Base-by-base conservation (phyloP, 37 sponge, comb jelly and placozoan species). In the Mnemiopsis leidyi region DNA sequence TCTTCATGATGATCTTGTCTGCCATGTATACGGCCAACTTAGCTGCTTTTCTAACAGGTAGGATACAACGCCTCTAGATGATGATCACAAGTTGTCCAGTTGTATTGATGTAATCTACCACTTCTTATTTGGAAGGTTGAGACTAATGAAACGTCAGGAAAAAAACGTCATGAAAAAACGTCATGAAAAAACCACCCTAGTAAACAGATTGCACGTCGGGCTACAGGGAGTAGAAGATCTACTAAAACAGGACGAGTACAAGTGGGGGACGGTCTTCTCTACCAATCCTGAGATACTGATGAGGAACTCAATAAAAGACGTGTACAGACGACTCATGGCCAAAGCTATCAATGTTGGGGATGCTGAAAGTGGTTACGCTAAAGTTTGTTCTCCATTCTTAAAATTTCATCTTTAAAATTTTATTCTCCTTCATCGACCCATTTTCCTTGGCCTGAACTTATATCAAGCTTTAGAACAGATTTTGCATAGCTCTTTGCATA, bases 1-100 rank as follows among this genome's bases (percentile, higher is more conserved):
- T 71, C 75, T 71, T 71, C n/a, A 71, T 71, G 75, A 71, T 71
- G 75, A 71, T 71, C 25, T n/a, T 71, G 5, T 29, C 75, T 18
- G 75, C 75, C 25, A 71, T 71, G 75, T 71, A 71, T 25, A 71
- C 75, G 5, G 75, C 75, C 30, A 71, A 71, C n/a, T 18, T 71
- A 71, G 75, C 75, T 71, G 75, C 75, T 28, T 71, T 71, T 71
- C 75, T 71, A 23, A 71, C 75, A 23, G 75, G 75, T 71, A 71
- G n/a, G 75, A 29, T n/a, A n/a, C n/a, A n/a, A n/a, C n/a, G n/a
- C n/a, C n/a, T n/a, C n/a, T n/a, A n/a, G n/a, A n/a, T n/a, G n/a
- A n/a, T n/a, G n/a, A n/a, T n/a, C n/a, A n/a, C n/a, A n/a, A n/a
- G n/a, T n/a, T n/a, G n/a, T n/a, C n/a, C n/a, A n/a, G n/a, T n/a